phyloP scores from a whole-genome alignment of 2,113 vertebrate genomes.

The Phylloscopus trochilus region DNA sequence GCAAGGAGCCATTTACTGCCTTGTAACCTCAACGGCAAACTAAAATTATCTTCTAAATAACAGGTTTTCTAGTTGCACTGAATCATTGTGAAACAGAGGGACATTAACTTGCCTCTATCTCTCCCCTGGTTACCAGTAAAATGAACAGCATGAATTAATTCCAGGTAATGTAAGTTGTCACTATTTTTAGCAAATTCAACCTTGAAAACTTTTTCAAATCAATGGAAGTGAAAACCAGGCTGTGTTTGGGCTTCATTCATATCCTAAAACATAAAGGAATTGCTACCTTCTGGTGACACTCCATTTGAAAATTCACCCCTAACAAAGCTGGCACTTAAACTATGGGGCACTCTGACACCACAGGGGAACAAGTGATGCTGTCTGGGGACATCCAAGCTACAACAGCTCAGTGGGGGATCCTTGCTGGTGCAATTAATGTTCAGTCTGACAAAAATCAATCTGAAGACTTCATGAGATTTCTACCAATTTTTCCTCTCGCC shows the following conservation, averaged over 20 bases:
- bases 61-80: conserved; percentile 65
- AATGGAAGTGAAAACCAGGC: neutral
- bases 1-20: conserved; percentile 68
- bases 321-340: neutral
- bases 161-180: neutral
- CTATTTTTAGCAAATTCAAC: conserved; percentile 38
- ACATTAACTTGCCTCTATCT: conserved; percentile 57
- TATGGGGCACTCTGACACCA: neutral
- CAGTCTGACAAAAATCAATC: neutral
- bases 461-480: neutral
- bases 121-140: conserved; percentile 67
- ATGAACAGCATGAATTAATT: conserved; percentile 45
- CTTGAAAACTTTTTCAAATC: conserved; percentile 26
- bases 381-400: neutral
- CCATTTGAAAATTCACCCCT: neutral
- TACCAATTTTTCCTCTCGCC: neutral
- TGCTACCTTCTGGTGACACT: neutral
- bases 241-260: neutral
- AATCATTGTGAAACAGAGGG: conserved; percentile 58
- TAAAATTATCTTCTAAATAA: conserved; percentile 76
- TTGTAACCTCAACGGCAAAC: conserved; percentile 54
- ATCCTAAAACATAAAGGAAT: neutral
- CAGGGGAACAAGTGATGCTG: neutral
- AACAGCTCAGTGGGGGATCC: neutral
- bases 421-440: neutral